Percentiles rank a stretch among this genome's conserved stretches.
Conservation (phyloP, 2,113 vertebrate species). For the Ciconia stormi region DNA sequence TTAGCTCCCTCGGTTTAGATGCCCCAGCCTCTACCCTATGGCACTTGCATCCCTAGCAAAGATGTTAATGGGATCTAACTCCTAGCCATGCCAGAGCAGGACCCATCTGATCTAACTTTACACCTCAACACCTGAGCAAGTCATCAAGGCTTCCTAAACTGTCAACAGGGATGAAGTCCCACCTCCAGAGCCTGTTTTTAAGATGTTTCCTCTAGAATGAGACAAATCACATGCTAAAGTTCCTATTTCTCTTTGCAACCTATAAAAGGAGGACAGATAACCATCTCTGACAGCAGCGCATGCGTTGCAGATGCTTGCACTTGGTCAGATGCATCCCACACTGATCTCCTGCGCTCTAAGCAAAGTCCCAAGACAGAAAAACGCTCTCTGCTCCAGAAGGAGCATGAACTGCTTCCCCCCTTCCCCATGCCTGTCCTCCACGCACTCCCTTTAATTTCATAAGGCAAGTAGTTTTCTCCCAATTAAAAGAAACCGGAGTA, state of each 20-base stretch:
- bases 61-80: background rate
- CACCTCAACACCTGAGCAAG: background rate
- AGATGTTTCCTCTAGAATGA: background rate
- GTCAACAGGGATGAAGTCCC: background rate
- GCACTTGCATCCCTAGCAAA: background rate
- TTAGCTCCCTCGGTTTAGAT: background rate
- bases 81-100: background rate
- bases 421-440: background rate
- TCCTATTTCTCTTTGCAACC: background rate
- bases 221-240: background rate
- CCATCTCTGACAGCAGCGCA: background rate
- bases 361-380: background rate
- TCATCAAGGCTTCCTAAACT: background rate
- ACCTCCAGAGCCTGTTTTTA: background rate
- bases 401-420: background rate
- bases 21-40: background rate
- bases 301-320: background rate
- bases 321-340: background rate
- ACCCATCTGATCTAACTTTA: background rate
- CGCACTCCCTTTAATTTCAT: background rate
- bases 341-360: background rate
- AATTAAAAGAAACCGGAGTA: background rate
- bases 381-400: background rate
- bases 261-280: background rate
- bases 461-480: background rate